Percentiles rank a stretch among this genome's conserved stretches.
phyloP scores from a whole-genome alignment of 2,888 invertebrate species.

The Magallana nippona region DNA sequence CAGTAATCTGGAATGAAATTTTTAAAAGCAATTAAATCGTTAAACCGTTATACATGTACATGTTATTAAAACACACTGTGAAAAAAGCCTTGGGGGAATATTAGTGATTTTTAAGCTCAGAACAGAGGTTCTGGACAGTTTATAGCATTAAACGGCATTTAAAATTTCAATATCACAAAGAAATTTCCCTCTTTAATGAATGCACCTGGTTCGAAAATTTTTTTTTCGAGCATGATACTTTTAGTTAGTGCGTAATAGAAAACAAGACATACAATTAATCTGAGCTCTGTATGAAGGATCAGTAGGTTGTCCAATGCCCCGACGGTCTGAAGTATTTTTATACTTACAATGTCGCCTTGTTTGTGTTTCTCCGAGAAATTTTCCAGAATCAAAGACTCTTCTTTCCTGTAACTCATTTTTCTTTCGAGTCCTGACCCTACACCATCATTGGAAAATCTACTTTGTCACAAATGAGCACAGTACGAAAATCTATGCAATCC shows the following conservation, averaged over 20 bases:
- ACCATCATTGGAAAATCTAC: background rate
- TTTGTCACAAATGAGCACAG: background rate
- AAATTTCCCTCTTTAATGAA: background rate
- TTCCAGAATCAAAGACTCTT: constrained; percentile 26
- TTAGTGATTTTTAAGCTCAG: background rate
- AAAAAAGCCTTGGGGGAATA: background rate
- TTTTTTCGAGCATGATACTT: background rate
- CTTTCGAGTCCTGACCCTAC: background rate
- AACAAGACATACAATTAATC: too few species aligned
- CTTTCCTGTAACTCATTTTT: constrained; percentile 30
- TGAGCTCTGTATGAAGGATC: too few species aligned
- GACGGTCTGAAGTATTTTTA: background rate
- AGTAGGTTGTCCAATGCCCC: background rate
- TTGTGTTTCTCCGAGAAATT: constrained; percentile 32
- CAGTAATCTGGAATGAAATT: background rate
- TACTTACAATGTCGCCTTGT: constrained; percentile 25
- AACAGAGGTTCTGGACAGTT: background rate
- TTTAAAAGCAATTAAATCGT: constrained; percentile 5
- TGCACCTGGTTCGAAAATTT: background rate
- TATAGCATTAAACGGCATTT: background rate
- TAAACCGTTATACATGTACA: background rate
- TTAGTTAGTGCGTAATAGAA: too few species aligned
- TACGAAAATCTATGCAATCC: background rate
- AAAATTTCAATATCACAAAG: background rate
- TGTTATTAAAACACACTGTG: background rate